Percentiles rank a stretch among this genome's conserved stretches.
These are phyloP conservation scores for Pluvialis apricaria DNA, from an alignment of 2,113 vertebrate genomes.

Conservation along the genomic window DNA sequence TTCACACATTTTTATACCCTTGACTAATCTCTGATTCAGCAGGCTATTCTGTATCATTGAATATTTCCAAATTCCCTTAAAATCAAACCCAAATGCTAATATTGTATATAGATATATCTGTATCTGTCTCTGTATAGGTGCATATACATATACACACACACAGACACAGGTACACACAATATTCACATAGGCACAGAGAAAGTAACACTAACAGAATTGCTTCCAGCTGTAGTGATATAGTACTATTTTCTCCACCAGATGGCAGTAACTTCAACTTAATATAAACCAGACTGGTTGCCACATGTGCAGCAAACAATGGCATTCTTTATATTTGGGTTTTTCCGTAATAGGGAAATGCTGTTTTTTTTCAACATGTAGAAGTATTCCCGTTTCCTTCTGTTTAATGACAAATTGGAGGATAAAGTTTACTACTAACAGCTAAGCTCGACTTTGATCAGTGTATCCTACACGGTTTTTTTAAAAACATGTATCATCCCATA, in stretches of 20 bases:
- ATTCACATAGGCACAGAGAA: not conserved
- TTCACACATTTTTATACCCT: not conserved
- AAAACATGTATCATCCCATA: not conserved
- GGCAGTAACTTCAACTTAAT: constrained; percentile 76
- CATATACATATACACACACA: not conserved
- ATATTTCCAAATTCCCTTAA: not conserved
- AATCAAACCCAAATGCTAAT: not conserved
- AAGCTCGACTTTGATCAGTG: not conserved
- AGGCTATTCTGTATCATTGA: not conserved
- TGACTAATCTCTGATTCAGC: not conserved
- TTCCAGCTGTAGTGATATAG: not conserved
- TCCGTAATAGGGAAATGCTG: not conserved
- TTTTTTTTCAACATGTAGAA: not conserved
- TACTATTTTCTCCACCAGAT: constrained; percentile 70
- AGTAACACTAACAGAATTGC: not conserved
- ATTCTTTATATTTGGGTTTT: not conserved
- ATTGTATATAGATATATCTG: not conserved
- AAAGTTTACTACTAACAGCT: not conserved
- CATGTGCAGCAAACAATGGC: constrained; percentile 41
- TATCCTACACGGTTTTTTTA: not conserved
- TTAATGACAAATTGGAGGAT: constrained; percentile 11
- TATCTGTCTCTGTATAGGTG: not conserved
- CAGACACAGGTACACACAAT: no score
- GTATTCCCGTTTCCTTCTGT: not conserved
- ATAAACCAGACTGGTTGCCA: constrained; percentile 7